Evolutionary conservation across 2,888 invertebrate species (phyloP), one percentile per base, ranked within the genome.

Genomic region (Callimorpha dominula): DNA sequence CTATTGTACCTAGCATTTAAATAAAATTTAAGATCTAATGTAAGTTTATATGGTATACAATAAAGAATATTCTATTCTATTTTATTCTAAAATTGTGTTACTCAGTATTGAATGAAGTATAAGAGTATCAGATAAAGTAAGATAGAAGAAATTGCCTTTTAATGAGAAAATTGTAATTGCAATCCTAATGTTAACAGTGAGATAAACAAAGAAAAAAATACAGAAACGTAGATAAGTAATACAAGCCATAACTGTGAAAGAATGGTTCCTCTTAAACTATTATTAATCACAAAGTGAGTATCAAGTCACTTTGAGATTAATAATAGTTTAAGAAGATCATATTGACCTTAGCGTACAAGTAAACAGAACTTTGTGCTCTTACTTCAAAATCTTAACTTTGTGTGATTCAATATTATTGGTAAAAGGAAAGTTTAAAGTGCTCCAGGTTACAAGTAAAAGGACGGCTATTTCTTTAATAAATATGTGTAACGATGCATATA

Each of bases 391-490:
- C 31, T 65, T 64, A 72, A 72, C 65, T 76, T 79, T 69, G 63
- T 43, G 31, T n/a, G 52, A 57, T 70, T 65, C 54, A 64, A 77
- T 74, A 72, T 74, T 73, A 75, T 74, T 71, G 73, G 74, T 20
- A 69, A 73, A 78, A 65, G 68, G 71, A 77, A 84, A 82, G 67
- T 84, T 81, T 73, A 69, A 68, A 84, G 75, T 73, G n/a, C 67
- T 67, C 54, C 8, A 11, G 62, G 68, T 42, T 42, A 9, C 54
- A 50, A 71, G 73, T 68, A 65, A 31, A 70, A 72, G 63, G 63
- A 70, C 43, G 52, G 40, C 46, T 65, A 69, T 69, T 42, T 42
- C 17, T 75, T 73, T 65, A 75, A 73, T 72, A 75, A 75, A 54
- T 20, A 71, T 70, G 74, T 68, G 70, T n/a, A 14, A 50, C 3